These are phyloP conservation scores for Drosophila mauritiana DNA, from an alignment of 1,140 invertebrate species.

Conservation along the genomic window DNA sequence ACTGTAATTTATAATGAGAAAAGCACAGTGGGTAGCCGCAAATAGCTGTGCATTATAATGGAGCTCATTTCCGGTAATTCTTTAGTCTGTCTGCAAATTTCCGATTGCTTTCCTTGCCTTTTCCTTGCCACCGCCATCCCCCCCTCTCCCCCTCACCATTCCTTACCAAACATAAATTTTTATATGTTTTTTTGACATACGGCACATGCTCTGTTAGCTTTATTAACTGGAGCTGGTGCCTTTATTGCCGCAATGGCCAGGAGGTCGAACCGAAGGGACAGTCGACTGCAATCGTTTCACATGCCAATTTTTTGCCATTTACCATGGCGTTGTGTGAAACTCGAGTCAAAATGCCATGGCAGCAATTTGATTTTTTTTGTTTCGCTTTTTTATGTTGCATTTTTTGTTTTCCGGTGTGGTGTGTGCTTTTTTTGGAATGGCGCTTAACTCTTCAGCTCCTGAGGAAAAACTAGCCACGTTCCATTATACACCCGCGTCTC, in stretches of 20 bases:
- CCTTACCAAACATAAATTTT: not conserved
- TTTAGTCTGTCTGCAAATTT: not conserved
- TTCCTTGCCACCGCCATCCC: not conserved
- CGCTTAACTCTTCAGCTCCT: conserved; percentile 43
- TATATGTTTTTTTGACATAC: conserved; percentile 40
- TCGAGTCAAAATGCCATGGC: conserved; percentile 48
- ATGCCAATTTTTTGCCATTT: conserved; percentile 42
- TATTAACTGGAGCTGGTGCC: conserved; percentile 65
- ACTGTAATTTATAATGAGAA: not conserved
- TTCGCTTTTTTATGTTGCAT: not conserved
- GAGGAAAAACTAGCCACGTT: conserved; percentile 48
- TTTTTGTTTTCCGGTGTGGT: not conserved
- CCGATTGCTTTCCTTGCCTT: not conserved
- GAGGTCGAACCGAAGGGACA: conserved; percentile 1
- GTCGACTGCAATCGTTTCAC: conserved; percentile 31
- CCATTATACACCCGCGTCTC: conserved; percentile 8
- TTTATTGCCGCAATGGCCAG: conserved; percentile 40
- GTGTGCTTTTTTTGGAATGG: conserved; percentile 9
- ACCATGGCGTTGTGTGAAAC: conserved; percentile 36
- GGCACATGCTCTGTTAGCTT: conserved; percentile 65
- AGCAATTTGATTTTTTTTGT: conserved; percentile 38
- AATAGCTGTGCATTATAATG: not conserved
- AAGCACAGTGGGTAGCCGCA: not conserved
- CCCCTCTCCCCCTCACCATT: not conserved
- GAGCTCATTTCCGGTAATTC: conserved; percentile 3